phyloP scores from a whole-genome alignment of 2,797 vertebrate genomes.

The Phataginus tricuspis region DNA sequence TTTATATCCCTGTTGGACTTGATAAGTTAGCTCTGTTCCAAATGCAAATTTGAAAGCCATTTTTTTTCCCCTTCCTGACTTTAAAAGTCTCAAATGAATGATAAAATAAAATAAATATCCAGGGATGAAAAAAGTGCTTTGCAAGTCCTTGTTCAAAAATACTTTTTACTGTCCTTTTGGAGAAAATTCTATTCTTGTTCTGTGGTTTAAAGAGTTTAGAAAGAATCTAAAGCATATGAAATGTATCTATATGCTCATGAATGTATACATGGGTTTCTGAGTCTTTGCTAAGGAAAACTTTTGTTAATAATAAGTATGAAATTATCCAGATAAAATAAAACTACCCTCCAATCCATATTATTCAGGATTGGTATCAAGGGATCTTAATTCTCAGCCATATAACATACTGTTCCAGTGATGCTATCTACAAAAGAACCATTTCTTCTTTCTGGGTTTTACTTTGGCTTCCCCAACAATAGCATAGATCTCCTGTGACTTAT shows the following conservation, averaged over 20 bases:
- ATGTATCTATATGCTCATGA: slow-evolving; percentile 33
- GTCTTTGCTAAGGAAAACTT: slow-evolving; percentile 56
- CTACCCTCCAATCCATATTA: slow-evolving; percentile 23
- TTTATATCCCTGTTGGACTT: slow-evolving; percentile 65
- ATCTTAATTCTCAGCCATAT: slow-evolving; percentile 16
- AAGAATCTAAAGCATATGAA: slow-evolving; percentile 51
- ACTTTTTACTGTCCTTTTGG: slow-evolving; percentile 67
- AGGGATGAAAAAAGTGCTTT: slow-evolving; percentile 72
- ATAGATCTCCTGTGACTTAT: slow-evolving; percentile 27
- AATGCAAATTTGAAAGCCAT: slow-evolving; percentile 59
- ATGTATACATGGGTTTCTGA: neutral
- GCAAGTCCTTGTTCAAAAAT: slow-evolving; percentile 70
- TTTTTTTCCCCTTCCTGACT: slow-evolving; percentile 34
- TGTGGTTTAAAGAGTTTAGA: slow-evolving; percentile 61
- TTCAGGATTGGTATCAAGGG: slow-evolving; percentile 6
- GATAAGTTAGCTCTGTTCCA: slow-evolving; percentile 70
- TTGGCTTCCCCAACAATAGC: neutral
- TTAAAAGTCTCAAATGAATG: slow-evolving; percentile 75
- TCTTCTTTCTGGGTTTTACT: neutral
- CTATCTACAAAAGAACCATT: neutral
- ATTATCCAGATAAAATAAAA: slow-evolving; percentile 67
- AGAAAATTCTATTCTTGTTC: slow-evolving; percentile 61
- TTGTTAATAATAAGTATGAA: slow-evolving; percentile 31
- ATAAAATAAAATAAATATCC: slow-evolving; percentile 75
- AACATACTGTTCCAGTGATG: neutral